Conservation (phyloP, 2,797 vertebrate species). For the Aplochiton taeniatus region DNA sequence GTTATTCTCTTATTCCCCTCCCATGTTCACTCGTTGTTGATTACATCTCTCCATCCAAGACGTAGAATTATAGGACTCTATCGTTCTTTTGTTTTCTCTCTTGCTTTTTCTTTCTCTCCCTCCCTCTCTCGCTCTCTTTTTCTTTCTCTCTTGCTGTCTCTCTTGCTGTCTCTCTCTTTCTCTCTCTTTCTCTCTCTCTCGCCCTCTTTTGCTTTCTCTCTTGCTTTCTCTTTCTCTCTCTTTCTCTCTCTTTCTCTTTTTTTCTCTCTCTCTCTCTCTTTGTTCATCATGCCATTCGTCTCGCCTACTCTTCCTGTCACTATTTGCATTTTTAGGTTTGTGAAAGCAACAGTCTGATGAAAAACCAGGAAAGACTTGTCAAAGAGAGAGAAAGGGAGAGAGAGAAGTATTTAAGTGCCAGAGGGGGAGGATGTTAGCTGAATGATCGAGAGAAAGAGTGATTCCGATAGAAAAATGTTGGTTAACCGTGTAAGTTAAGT, state of each 20-base stretch:
- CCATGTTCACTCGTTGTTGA: not conserved
- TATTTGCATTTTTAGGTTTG: too few species aligned
- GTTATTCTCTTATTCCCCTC: too few species aligned
- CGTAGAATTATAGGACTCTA: not conserved
- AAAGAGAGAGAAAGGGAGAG: too few species aligned
- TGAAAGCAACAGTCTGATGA: too few species aligned
- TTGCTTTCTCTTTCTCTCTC: not conserved
- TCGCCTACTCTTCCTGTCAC: not conserved
- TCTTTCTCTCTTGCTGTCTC: not conserved
- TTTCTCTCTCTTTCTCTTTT: not conserved
- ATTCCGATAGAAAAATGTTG: too few species aligned
- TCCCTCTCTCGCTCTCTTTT: too few species aligned
- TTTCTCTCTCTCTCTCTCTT: not conserved
- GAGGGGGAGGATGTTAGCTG: too few species aligned
- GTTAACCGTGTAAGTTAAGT: too few species aligned
- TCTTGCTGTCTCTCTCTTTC: not conserved
- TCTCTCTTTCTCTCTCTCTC: not conserved
- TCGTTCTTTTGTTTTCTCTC: not conserved
- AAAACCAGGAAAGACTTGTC: too few species aligned
- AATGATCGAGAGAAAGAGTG: too few species aligned
- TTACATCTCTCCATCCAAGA: not conserved
- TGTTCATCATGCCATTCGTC: too few species aligned
- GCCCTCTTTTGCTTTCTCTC: not conserved
- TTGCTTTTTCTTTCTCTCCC: not conserved
- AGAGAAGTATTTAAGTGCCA: too few species aligned